Evolutionary conservation across 2,888 invertebrate genomes (phyloP).

Genomic region (Drosophila formosana): DNA sequence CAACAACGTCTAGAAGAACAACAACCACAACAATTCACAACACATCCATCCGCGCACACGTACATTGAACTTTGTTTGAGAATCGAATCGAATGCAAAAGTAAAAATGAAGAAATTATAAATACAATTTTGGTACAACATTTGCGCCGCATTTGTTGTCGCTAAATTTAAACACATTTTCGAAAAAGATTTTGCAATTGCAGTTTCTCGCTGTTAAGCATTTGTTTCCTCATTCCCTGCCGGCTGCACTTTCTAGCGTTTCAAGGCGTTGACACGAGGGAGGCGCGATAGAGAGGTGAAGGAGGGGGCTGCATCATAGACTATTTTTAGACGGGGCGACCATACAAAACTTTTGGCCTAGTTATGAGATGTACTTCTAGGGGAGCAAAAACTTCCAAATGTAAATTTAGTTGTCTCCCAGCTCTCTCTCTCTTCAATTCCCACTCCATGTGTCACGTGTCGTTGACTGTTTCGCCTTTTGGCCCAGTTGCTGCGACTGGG

Average conservation of each 20-base stretch:
- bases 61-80: constrained; percentile 71
- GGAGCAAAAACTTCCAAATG: constrained; percentile 45
- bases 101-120: constrained; percentile 29
- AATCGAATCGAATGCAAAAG: constrained; percentile 20
- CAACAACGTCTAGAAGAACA: constrained; percentile 10
- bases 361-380: constrained; percentile 56
- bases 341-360: constrained; percentile 51
- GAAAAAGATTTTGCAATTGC: constrained; percentile 45
- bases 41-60: constrained; percentile 53
- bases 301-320: constrained; percentile 37
- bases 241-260: constrained; percentile 46
- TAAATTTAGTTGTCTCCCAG: constrained; percentile 37
- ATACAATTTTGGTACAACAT: constrained; percentile 43
- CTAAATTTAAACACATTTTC: constrained; percentile 65
- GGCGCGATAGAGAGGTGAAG: not conserved
- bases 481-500: constrained; percentile 59
- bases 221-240: constrained; percentile 72
- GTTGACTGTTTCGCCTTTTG: constrained; percentile 79
- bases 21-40: constrained; percentile 28
- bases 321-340: constrained; percentile 42
- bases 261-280: too few species aligned
- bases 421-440: not conserved
- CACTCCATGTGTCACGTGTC: constrained; percentile 59
- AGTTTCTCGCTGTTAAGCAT: constrained; percentile 54
- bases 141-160: constrained; percentile 60